phyloP scores from a whole-genome alignment of 2,888 invertebrate genomes.

The Drosophila diplacantha region DNA sequence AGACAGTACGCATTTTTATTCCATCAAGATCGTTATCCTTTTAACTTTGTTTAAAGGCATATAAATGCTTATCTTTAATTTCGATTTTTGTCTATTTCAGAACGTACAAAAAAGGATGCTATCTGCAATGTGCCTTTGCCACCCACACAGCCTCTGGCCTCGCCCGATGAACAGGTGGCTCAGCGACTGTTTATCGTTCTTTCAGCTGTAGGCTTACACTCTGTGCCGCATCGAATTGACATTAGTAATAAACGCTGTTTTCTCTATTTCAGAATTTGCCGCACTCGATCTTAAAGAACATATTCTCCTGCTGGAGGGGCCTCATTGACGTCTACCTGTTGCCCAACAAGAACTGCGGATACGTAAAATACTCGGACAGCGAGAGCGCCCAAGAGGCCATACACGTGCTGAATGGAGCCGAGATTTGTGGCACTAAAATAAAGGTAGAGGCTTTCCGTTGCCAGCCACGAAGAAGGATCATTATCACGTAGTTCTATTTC shows the following conservation, averaged over 20 bases:
- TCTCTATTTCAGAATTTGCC: constrained; percentile 81
- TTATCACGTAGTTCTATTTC: background rate
- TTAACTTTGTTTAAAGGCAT: background rate
- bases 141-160: constrained; percentile 81
- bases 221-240: background rate
- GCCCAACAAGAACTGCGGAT: constrained; percentile 93
- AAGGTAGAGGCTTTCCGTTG: constrained; percentile 61
- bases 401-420: constrained; percentile 87
- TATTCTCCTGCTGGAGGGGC: constrained; percentile 93
- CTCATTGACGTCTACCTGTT: constrained; percentile 93
- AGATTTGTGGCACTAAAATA: constrained; percentile 89
- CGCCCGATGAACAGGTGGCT: constrained; percentile 83
- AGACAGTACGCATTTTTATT: constrained; percentile 61
- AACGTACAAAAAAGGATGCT: constrained; percentile 75
- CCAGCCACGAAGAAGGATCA: background rate
- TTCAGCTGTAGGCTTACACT: constrained; percentile 65
- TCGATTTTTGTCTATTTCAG: constrained; percentile 38
- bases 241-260: background rate
- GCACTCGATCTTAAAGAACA: constrained; percentile 88
- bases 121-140: constrained; percentile 86
- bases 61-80: background rate
- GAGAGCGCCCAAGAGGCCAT: constrained; percentile 82
- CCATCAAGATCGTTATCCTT: background rate
- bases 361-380: constrained; percentile 89
- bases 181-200: constrained; percentile 83